Conservation (phyloP, 2,113 vertebrate species). For the Egretta garzetta region DNA sequence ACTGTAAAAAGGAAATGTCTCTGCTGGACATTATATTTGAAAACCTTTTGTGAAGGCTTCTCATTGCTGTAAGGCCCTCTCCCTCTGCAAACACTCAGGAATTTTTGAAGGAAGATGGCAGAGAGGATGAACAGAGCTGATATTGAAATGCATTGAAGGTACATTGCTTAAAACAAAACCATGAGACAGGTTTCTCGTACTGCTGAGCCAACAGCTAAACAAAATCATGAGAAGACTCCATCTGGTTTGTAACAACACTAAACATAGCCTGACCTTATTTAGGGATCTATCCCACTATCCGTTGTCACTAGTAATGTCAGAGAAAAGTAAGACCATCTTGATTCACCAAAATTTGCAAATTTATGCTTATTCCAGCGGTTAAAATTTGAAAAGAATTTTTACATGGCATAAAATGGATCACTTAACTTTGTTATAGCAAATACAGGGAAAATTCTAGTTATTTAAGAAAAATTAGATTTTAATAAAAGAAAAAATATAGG, state of each 20-base stretch:
- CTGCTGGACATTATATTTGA: background rate
- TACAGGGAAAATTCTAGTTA: background rate
- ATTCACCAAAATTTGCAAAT: background rate
- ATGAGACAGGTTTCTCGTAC: background rate
- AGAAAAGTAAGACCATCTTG: background rate
- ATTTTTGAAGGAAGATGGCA: background rate
- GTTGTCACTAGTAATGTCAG: background rate
- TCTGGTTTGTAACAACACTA: background rate
- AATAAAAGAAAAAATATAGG: background rate
- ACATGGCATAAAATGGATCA: background rate
- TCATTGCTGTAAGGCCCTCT: background rate
- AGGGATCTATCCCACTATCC: background rate
- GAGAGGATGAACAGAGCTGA: background rate
- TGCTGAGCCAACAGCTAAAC: background rate
- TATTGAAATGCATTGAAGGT: background rate
- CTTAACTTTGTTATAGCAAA: background rate
- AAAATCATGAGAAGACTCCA: background rate
- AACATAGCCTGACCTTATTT: background rate
- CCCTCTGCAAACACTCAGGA: background rate
- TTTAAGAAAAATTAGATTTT: background rate
- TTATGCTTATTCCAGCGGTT: background rate
- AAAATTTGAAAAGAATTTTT: background rate
- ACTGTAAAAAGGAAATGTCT: background rate
- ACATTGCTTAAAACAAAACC: accelerated
- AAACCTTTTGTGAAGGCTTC: background rate